Evolutionary conservation across 2,888 invertebrate genomes (phyloP).

Genomic region (Lagria hirta): DNA sequence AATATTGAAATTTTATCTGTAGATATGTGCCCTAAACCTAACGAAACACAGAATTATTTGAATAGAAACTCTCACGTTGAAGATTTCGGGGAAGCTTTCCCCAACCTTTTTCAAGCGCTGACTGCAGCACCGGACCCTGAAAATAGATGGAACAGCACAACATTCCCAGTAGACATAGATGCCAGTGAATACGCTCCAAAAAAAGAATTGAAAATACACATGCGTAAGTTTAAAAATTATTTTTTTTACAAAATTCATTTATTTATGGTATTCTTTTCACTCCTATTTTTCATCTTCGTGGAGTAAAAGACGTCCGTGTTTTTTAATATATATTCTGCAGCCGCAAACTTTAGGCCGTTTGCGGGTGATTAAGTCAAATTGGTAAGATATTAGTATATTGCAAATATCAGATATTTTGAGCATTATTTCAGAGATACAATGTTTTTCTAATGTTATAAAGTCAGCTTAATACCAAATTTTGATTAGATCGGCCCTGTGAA

Average conservation of each 20-base stretch:
- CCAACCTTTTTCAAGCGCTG: slow-evolving; percentile 80
- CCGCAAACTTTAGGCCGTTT: no score
- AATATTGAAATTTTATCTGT: no score
- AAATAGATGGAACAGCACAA: slow-evolving; percentile 80
- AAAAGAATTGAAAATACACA: slow-evolving; percentile 65
- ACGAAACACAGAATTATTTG: slow-evolving; percentile 65
- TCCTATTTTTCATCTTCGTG: neutral
- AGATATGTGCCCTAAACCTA: slow-evolving; percentile 91
- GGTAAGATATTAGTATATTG: no score
- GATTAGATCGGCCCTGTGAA: no score
- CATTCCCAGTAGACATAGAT: slow-evolving; percentile 78
- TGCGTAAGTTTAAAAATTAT: slow-evolving; percentile 61
- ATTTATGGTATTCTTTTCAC: neutral
- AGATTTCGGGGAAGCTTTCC: slow-evolving; percentile 78
- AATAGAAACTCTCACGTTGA: slow-evolving; percentile 85
- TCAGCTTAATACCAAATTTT: no score
- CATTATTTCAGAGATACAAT: no score
- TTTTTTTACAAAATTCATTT: neutral
- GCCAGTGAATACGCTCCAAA: slow-evolving; percentile 62
- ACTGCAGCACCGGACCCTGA: slow-evolving; percentile 76
- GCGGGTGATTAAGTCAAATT: no score
- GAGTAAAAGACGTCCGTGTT: no score
- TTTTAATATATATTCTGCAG: no score
- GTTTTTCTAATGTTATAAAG: no score
- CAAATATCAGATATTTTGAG: no score